phyloP scores from a whole-genome alignment of 2,888 invertebrate genomes.

The Macrophya annulata region DNA sequence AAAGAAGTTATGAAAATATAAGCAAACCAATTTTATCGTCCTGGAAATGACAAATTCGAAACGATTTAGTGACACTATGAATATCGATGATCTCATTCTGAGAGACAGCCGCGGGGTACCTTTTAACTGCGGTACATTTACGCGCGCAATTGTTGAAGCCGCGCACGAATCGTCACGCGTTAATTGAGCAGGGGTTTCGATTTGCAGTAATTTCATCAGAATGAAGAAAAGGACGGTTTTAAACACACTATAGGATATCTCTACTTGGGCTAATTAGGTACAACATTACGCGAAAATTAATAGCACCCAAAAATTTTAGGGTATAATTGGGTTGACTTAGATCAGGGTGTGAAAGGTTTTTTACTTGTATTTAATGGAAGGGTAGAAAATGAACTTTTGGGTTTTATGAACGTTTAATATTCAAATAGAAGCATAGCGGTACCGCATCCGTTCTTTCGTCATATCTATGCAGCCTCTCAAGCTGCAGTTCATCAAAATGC shows the following conservation, averaged over 20 bases:
- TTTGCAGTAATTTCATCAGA: not conserved
- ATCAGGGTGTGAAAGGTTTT: not conserved
- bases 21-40: not conserved
- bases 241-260: not conserved
- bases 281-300: not conserved
- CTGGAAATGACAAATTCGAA: not conserved
- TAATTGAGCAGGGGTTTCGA: not conserved
- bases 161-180: slow-evolving; percentile 32
- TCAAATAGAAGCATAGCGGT: not conserved
- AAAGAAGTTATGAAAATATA: not conserved
- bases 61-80: not conserved
- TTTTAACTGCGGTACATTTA: slow-evolving; percentile 19
- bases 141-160: slow-evolving; percentile 44
- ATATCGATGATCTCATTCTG: slow-evolving; percentile 2
- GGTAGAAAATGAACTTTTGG: not conserved
- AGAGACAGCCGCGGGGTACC: not conserved
- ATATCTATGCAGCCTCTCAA: not conserved
- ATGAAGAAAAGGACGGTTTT: not conserved
- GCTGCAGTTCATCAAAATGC: slow-evolving; percentile 5
- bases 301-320: not conserved
- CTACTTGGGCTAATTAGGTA: not conserved
- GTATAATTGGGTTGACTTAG: not conserved
- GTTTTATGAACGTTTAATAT: not conserved
- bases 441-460: not conserved
- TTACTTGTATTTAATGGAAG: not conserved